Conservation (phyloP, 2,113 vertebrate species). For the Grammomys dolichurus region DNA sequence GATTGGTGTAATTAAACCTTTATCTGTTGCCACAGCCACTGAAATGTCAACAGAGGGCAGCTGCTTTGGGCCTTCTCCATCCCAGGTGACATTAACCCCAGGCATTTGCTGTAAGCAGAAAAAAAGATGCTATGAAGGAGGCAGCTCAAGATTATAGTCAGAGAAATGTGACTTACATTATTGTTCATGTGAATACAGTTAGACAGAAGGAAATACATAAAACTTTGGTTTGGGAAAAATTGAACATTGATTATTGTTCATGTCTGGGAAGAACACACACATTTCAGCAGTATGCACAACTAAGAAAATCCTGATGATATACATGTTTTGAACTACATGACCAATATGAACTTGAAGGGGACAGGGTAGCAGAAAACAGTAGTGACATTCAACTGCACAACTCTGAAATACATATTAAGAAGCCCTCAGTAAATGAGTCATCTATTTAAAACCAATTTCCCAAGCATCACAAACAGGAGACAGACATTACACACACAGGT, state of each 20-base stretch:
- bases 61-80: conserved; percentile 90
- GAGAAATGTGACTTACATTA: conserved; percentile 53
- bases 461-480: neutral
- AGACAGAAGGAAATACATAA: conserved; percentile 37
- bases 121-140: conserved; percentile 58
- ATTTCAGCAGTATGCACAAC: neutral
- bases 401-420: neutral
- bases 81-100: conserved; percentile 95
- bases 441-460: neutral
- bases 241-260: neutral
- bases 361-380: neutral
- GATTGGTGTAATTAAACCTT: conserved; percentile 96
- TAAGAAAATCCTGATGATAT: conserved; percentile 28
- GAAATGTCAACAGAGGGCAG: conserved; percentile 95
- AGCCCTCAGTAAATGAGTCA: neutral
- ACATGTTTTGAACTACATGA: conserved; percentile 54
- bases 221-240: neutral
- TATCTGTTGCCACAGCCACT: conserved; percentile 95
- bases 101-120: conserved; percentile 93
- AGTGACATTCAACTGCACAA: neutral
- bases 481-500: neutral
- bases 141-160: conserved; percentile 16
- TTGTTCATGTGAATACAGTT: conserved; percentile 53
- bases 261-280: neutral
- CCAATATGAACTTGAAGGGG: neutral